Evolutionary conservation across 23 tunicate genomes (phyloP).

Genomic region (Oikopleura dioica): DNA sequence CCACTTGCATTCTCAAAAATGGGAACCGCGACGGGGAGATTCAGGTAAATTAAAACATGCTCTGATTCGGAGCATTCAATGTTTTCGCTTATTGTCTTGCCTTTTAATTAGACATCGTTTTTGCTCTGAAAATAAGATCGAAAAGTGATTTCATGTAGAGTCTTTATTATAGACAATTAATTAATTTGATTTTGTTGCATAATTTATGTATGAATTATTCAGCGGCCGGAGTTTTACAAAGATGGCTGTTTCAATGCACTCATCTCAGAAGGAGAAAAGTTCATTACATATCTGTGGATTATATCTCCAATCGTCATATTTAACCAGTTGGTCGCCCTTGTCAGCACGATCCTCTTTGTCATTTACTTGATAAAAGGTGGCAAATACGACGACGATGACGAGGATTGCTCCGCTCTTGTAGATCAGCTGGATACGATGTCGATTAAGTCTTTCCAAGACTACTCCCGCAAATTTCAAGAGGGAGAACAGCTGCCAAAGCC

Average conservation of each 20-base stretch:
- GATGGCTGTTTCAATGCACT: neutral
- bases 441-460: conserved; percentile 9
- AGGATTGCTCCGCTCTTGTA: neutral
- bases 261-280: neutral
- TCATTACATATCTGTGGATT: neutral
- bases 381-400: conserved; percentile 8
- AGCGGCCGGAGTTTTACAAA: neutral
- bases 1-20: neutral
- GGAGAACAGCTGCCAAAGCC: conserved; percentile 41
- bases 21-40: neutral
- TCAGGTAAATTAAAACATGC: no score
- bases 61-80: no score
- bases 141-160: no score
- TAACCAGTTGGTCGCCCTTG: neutral
- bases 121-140: no score
- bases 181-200: no score
- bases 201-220: no score
- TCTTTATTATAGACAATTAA: no score
- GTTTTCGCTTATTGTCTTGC: no score
- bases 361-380: conserved; percentile 9
- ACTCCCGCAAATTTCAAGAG: conserved; percentile 3
- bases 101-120: no score
- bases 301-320: neutral
- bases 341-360: neutral
- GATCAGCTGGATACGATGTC: conserved; percentile 10